These are phyloP conservation scores for Pseudopipra pipra DNA, from an alignment of 2,113 vertebrate genomes.

Conservation along the genomic window DNA sequence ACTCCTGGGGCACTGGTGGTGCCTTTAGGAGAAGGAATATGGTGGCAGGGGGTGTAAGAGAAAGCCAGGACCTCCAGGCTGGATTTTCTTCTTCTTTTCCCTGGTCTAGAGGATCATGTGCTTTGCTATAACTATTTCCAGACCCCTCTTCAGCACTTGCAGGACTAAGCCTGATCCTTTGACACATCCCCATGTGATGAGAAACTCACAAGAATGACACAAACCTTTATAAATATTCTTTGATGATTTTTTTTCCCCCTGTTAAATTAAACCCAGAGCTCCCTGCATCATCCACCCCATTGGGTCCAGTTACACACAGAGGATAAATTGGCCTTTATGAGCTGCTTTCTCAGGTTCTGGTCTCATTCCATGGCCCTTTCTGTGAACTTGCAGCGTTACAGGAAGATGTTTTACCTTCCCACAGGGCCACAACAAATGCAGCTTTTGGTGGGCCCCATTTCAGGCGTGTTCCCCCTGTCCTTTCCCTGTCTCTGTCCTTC, in stretches of 20 bases:
- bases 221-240: not conserved
- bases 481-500: not conserved
- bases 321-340: not conserved
- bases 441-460: not conserved
- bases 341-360: not conserved
- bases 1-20: not conserved
- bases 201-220: not conserved
- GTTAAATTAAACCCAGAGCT: not conserved
- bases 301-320: not conserved
- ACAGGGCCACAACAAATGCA: not conserved
- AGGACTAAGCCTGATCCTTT: not conserved
- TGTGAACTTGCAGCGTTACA: rapidly evolving
- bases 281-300: not conserved
- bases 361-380: rapidly evolving
- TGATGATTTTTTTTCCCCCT: not conserved
- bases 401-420: not conserved
- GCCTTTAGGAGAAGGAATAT: not conserved
- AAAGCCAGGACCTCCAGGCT: not conserved
- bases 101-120: not conserved
- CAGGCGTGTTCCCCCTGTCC: rapidly evolving
- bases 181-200: conserved; percentile 42
- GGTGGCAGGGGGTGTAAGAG: not conserved
- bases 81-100: not conserved
- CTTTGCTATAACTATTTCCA: not conserved
- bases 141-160: not conserved